Base-by-base conservation (phyloP, 2,797 vertebrate species). In the Anniella stebbinsi region DNA sequence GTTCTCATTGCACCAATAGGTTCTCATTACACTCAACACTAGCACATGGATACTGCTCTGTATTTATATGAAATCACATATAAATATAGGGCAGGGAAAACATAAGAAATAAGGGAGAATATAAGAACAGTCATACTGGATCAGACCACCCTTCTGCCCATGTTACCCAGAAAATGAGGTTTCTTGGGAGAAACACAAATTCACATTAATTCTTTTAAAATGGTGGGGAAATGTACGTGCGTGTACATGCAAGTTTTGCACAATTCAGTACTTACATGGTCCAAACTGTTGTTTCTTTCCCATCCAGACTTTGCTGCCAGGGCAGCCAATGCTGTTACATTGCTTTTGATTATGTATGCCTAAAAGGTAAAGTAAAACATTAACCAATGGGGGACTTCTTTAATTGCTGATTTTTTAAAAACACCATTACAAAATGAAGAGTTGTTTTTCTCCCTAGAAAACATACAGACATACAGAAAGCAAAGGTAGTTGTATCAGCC, bases 251-350 rank as follows among this genome's bases (percentile, higher is more conserved):
- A 87, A 80, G 28, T 80, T 6, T 80, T 73, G 38, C 51, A 76
- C 8, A 80, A 8, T 60, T 48, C 69, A 0, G 5, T 57, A 95
- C 96, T 95, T 96, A 97, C 97, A 90, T 96, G 92, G 60, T 95
- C 91, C 87, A 90, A 41, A 1, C 92, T 75, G 48, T 88, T 96
- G 90, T 88, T 96, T n/a, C 97, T 60, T 87, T 97, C 96, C 98
- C 97, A 98, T 36, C 97, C 97, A 0, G 87, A 80, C 92, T 96
- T 97, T 88, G 96, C 94, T 80, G 97, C 96, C 84, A 98, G 90
- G 0, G 84, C 91, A 67, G 93, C 94, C 93, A 98, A 93, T 4
- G 96, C 96, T 69, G 97, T 95, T 63, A 98, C 60, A 18, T 97
- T 98, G 95, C 92, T 95, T 84, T 97, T 94, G 88, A 96, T 97